Evolutionary conservation across 1,140 invertebrate genomes (phyloP), one percentile per base, ranked within the genome.

Genomic region (Lysiphlebus fabarum): DNA sequence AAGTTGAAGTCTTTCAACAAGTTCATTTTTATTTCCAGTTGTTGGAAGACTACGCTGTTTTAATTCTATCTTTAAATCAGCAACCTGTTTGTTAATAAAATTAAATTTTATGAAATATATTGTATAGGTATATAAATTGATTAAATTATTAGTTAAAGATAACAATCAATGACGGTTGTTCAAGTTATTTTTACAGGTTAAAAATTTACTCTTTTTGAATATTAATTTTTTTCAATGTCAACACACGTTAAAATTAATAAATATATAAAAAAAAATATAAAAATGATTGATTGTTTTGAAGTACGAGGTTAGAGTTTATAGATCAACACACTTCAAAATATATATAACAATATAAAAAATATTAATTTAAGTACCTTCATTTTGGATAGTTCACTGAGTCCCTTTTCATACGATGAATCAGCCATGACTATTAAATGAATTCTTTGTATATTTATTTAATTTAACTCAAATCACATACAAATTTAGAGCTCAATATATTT

Each of bases 21-120:
- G 77, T 67, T 93, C 90, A 38, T 82, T 87, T 83, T 93, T 93
- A 70, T 91, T 91, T 9, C 91, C 91, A 45, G 84, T 78, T 11
- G 85, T 84, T 12, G 86, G 78, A 11, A 93, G 76, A 44, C 89
- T 90, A 69, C 89, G 84, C 61, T 85, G 78, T 76, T 92, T 92
- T 36, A 93, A 76, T 75, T 91, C 90, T 66, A 86, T 84, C 65
- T 89, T 90, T 62, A 94, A 79, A 72, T 93, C 91, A 7, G 87
- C 83, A 37, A 91, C 89, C 82, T 90, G 62, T 26, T 26, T 26
- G 4, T 26, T 26, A 26, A n/a, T 42, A 53, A 4, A 8, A 26
- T 5, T 49, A 12, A 54, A 17, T 14, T 6, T 36, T 11, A 54
- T 7, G 6, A 4, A 38, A 2, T 17, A 42, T 40, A 54, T 37